Conservation (phyloP, 1,140 invertebrate genomes). For the Elymnias hypermnestra region DNA sequence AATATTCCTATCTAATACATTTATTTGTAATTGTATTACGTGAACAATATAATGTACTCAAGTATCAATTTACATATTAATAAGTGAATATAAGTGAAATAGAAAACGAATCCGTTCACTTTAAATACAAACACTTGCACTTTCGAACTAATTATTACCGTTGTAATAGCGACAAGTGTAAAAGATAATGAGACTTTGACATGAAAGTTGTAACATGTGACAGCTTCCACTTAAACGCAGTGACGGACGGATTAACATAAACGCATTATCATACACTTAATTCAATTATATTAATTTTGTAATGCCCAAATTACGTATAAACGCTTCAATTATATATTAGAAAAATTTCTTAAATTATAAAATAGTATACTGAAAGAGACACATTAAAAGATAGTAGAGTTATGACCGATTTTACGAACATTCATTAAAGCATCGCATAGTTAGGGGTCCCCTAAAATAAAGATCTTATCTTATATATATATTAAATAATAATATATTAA, state of each 20-base stretch:
- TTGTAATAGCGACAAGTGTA: constrained; percentile 4
- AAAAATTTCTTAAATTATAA: no score
- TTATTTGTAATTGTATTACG: not conserved
- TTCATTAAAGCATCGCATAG: no score
- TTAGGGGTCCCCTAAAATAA: no score
- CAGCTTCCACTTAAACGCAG: not conserved
- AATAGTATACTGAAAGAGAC: no score
- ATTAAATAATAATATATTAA: no score
- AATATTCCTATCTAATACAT: no score
- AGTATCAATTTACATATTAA: not conserved
- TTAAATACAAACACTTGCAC: constrained; percentile 5
- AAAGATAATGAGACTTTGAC: not conserved
- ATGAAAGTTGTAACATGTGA: constrained; percentile 1
- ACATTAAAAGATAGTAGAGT: no score
- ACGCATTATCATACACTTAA: no score
- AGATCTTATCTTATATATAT: no score
- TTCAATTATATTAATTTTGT: not conserved
- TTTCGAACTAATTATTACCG: constrained; percentile 6
- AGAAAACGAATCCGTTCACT: constrained; percentile 4
- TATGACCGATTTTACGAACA: no score
- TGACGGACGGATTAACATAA: not conserved
- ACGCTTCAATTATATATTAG: no score
- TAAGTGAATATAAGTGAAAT: not conserved
- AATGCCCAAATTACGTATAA: no score
- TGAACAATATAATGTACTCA: not conserved